Evolutionary conservation across 2,797 vertebrate species (phyloP), one percentile per base, ranked within the genome.

Genomic region (Petrocephalus sullivani): DNA sequence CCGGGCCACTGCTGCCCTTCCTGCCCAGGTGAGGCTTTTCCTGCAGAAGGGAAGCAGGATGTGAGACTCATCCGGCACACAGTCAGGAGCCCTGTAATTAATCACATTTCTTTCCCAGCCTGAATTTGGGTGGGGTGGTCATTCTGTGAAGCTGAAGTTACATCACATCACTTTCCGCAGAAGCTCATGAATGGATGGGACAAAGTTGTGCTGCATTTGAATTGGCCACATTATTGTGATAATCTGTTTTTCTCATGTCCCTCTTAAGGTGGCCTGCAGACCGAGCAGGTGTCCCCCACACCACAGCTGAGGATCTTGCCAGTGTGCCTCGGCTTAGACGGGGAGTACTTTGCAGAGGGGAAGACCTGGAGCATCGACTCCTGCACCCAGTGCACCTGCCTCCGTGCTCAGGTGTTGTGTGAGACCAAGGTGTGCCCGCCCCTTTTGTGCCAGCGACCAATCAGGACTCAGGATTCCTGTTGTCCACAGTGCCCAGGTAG

Each of bases 401-500:
- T 96, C 90, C 94, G 94, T 0, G 95, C 95, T 14, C 94, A 95
- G 16, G 95, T 96, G 81, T 92, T 96, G 16, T 97, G 96, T 87
- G 96, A 96, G 91, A 96, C 95, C 0, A 96, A 97, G 93, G 95
- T 96, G 90, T 97, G 96, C 12, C 96, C 96, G 0, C 96, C 96
- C 0, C 93, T 96, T 86, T 95, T 96, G 6, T 97, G 96, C 90
- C 95, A 95, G 90, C 96, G 92, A 56, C 96, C 96, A 16, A 92
- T 94, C 0, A 95, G 96, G 86, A 96, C 96, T 0, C 96, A 95
- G 89, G 96, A 96, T 88, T 96, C 96, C 75, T 97, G 96, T 91
- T 96, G 96, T 86, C 96, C 96, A 0, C 96, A 96, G 90, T 97
- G 96, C 82, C 92, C 95, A 94, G 96, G 96, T 96, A 94, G 71